Base-by-base conservation (phyloP, 1,140 invertebrate genomes). In the Stratiolaelaps scimitus region DNA sequence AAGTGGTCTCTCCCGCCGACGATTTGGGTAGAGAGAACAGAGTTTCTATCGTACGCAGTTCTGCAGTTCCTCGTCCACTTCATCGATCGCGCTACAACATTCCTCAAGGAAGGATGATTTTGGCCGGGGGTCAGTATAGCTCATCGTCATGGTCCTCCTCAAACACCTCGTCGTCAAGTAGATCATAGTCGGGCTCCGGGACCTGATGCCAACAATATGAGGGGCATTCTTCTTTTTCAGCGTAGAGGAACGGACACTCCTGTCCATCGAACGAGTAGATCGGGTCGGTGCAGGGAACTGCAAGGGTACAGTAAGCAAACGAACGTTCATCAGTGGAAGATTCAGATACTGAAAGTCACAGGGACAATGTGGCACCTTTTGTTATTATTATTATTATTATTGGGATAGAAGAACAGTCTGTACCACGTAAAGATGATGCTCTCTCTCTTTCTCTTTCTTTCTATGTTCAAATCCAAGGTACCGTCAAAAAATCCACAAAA, bases 221-320 rank as follows among this genome's bases (percentile, higher is more conserved):
- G 13, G 53, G 53, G 34, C 53, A 60, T 60, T 60, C 53, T 20
- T 60, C 53, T 60, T 60, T 60, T 60, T 60, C 53, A 6, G 53
- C 26, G 23, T 60, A 60, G 17, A 34, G 26, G 20, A 60, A 60
- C 17, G 53, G 53, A 60, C 53, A 60, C 15, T 60, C 20, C 20
- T 60, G 53, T 5, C 26, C 53, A 1, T 60, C 53, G 15, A 20
- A 15, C 53, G 53, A 34, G 23, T 60, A 60, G 13, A 60, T 26
- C 15, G 53, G 53, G 20, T 60, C 53, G 15, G 53, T 60, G 23
- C 53, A 60, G 17, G 53, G 53, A 26, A 60, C 53, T 60, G 23
- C 2, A 60, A n/a, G 26, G 20, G 10, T 26, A 60, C 15, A 48
- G 5, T 7, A 48, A 15, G 47, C 15, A 48, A 4, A 15, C 44